Conservation (phyloP, 1,140 invertebrate species). For the Chironomus tepperi region DNA sequence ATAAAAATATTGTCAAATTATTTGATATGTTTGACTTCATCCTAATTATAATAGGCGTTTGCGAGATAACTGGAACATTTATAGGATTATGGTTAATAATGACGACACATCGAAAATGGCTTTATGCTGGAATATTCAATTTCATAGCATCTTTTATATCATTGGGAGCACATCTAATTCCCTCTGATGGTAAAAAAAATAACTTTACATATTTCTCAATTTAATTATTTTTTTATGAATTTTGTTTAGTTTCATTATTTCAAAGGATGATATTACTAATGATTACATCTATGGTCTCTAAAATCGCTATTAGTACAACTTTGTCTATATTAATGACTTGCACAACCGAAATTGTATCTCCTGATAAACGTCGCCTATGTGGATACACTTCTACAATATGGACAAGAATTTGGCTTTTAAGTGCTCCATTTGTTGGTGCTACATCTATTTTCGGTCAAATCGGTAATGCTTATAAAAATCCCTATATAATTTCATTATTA, state of each 20-base stretch:
- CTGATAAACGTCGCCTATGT: constrained; percentile 36
- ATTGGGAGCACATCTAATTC: constrained; percentile 37
- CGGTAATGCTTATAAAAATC: not conserved
- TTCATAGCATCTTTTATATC: constrained; percentile 36
- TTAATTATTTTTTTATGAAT: not conserved
- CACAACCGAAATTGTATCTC: constrained; percentile 35
- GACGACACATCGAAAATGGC: constrained; percentile 36
- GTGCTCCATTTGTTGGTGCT: constrained; percentile 37
- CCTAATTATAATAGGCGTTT: constrained; percentile 33
- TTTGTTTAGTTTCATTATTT: constrained; percentile 26
- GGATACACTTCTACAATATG: constrained; percentile 38
- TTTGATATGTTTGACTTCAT: not conserved
- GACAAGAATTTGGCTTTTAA: constrained; percentile 39
- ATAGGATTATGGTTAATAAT: constrained; percentile 38
- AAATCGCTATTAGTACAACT: constrained; percentile 37
- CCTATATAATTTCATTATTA: not conserved
- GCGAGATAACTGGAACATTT: constrained; percentile 40
- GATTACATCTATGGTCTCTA: constrained; percentile 38
- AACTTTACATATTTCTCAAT: not conserved
- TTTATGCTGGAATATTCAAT: constrained; percentile 38
- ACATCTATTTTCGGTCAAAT: constrained; percentile 36
- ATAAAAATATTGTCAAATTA: not conserved
- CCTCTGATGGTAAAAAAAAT: constrained; percentile 30
- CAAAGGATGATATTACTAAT: constrained; percentile 36
- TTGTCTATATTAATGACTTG: constrained; percentile 39